phyloP scores from a whole-genome alignment of 2,888 invertebrate genomes.

The Diarsia brunnea region DNA sequence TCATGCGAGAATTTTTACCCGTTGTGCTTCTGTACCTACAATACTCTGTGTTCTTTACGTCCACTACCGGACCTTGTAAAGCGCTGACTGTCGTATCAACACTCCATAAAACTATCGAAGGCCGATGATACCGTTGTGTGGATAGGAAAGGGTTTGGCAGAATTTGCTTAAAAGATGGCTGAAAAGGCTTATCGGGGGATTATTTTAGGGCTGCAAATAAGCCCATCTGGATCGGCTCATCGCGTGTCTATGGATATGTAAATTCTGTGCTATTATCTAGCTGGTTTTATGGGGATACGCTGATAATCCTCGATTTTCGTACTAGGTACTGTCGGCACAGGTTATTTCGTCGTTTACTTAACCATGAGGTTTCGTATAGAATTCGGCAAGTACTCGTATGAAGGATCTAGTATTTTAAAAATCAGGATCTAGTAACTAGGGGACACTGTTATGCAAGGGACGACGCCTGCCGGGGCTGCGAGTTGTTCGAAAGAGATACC shows the following conservation, averaged over 20 bases:
- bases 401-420: too few species aligned
- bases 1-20: neutral
- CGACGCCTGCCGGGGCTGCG: too few species aligned
- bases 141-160: constrained; percentile 23
- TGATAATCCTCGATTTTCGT: neutral
- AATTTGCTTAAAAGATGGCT: constrained; percentile 37
- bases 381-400: neutral
- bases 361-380: neutral
- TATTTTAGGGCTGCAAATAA: constrained; percentile 31
- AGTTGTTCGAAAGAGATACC: too few species aligned
- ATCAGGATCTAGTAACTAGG: neutral
- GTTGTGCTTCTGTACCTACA: neutral
- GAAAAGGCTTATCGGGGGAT: constrained; percentile 34
- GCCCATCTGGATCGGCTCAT: neutral
- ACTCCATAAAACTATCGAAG: constrained; percentile 51
- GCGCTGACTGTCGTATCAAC: constrained; percentile 39
- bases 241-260: constrained; percentile 26
- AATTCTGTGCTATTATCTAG: constrained; percentile 18
- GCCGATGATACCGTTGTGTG: constrained; percentile 3
- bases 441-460: too few species aligned
- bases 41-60: constrained; percentile 4
- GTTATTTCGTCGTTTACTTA: neutral
- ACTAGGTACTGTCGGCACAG: neutral
- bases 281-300: neutral
- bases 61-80: constrained; percentile 28